Evolutionary conservation across 2,797 vertebrate species (phyloP).

Genomic region (Margarornis squamiger): DNA sequence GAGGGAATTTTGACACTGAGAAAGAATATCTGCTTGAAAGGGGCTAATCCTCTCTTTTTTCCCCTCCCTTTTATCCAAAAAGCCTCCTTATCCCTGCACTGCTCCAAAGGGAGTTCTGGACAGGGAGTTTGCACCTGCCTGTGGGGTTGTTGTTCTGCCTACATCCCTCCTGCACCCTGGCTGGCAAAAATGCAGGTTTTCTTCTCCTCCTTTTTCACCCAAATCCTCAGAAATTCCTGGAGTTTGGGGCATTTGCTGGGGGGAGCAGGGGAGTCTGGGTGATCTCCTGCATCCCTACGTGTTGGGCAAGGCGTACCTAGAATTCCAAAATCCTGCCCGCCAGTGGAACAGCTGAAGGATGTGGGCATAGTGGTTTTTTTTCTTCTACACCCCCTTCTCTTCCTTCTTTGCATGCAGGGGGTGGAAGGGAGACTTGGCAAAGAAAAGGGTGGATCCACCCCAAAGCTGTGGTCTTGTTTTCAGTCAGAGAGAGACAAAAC

Average conservation of each 20-base stretch:
- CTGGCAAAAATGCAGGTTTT: background rate
- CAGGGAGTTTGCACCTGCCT: background rate
- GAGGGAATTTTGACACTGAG: constrained; percentile 16
- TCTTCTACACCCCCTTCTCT: background rate
- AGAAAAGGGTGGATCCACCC: background rate
- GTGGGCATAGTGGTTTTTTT: too few relatives aligned
- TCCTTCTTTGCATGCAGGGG: background rate
- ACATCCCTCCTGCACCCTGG: background rate
- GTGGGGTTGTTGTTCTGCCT: background rate
- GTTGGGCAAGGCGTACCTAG: rapidly evolving
- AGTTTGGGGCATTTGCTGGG: background rate
- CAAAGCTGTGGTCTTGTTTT: background rate
- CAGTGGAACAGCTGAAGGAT: background rate
- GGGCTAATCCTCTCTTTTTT: background rate
- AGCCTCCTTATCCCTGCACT: rapidly evolving
- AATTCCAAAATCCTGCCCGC: too few relatives aligned
- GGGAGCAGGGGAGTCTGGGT: background rate
- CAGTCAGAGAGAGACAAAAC: background rate
- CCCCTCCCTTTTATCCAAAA: background rate
- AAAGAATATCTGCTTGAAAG: constrained; percentile 7
- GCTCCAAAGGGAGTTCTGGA: background rate
- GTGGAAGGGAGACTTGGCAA: background rate
- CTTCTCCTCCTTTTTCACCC: background rate
- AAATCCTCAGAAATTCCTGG: background rate
- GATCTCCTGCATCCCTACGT: background rate